Percentiles rank a stretch among this genome's conserved stretches.
These are phyloP conservation scores for Chloropsis cyanopogon DNA, from an alignment of 2,113 vertebrate species.

Conservation along the genomic window DNA sequence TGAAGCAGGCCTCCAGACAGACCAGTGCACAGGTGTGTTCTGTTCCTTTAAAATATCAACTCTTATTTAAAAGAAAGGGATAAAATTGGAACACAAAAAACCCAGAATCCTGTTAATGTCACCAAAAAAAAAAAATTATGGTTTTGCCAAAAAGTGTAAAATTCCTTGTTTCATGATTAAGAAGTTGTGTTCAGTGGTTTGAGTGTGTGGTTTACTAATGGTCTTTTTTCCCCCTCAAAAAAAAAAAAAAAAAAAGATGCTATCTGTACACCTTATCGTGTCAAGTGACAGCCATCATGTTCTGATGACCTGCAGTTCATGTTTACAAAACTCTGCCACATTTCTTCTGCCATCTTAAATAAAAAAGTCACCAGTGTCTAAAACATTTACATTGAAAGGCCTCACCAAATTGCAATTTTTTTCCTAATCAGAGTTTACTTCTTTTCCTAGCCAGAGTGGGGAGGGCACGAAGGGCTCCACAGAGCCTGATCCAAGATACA, in stretches of 20 bases:
- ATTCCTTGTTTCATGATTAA: not conserved
- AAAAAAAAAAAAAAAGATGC: not conserved
- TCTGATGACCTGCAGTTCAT: not conserved
- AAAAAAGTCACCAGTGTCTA: not conserved
- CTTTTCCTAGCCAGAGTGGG: not conserved
- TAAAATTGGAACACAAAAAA: not conserved
- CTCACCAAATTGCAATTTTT: not conserved
- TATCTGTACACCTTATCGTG: not conserved
- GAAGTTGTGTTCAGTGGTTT: not conserved
- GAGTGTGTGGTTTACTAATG: not conserved
- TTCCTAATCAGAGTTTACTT: not conserved
- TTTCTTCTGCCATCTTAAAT: not conserved
- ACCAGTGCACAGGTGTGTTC: not conserved
- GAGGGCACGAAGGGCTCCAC: accelerated
- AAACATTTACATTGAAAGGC: not conserved
- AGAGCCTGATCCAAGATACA: not conserved
- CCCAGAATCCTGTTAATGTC: not conserved
- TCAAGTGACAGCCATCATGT: not conserved
- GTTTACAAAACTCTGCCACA: not conserved
- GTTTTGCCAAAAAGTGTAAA: not conserved
- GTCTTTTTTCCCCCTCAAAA: no score
- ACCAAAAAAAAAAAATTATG: not conserved
- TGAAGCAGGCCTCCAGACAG: not conserved
- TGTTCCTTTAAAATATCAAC: not conserved
- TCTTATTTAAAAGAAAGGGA: not conserved